These are phyloP conservation scores for Rhincodon typus DNA, from an alignment of 2,797 vertebrate species.

Conservation along the genomic window DNA sequence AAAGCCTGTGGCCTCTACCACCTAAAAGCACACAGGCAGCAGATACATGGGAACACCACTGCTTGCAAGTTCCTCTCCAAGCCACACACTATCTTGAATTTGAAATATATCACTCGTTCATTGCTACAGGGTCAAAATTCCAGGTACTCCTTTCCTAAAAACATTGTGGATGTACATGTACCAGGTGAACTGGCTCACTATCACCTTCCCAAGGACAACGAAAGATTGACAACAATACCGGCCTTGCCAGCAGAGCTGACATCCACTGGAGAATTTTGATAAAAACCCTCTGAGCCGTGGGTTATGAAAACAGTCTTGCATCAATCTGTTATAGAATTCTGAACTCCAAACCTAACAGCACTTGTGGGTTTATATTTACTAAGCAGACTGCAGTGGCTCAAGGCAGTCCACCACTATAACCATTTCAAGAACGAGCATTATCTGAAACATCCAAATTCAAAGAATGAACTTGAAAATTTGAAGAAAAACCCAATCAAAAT, in stretches of 20 bases:
- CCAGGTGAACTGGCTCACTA: background rate
- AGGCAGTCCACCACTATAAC: background rate
- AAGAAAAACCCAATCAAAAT: background rate
- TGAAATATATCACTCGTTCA: background rate
- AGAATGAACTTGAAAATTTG: background rate
- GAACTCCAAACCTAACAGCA: background rate
- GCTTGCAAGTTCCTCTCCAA: background rate
- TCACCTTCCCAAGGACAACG: background rate
- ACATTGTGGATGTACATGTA: background rate
- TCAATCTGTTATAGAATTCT: background rate
- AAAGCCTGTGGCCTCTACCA: background rate
- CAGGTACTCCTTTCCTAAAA: background rate
- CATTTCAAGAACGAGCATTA: background rate
- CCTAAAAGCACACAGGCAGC: background rate
- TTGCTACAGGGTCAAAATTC: background rate
- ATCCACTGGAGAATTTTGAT: background rate
- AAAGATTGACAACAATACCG: background rate
- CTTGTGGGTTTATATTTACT: background rate
- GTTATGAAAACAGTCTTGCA: background rate
- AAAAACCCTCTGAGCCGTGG: background rate
- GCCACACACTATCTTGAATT: background rate
- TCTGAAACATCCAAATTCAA: background rate
- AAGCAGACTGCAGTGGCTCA: background rate
- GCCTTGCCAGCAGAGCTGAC: background rate
- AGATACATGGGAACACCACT: background rate